Conservation (phyloP, 2,888 invertebrate species). For the Cerastis rubricosa region DNA sequence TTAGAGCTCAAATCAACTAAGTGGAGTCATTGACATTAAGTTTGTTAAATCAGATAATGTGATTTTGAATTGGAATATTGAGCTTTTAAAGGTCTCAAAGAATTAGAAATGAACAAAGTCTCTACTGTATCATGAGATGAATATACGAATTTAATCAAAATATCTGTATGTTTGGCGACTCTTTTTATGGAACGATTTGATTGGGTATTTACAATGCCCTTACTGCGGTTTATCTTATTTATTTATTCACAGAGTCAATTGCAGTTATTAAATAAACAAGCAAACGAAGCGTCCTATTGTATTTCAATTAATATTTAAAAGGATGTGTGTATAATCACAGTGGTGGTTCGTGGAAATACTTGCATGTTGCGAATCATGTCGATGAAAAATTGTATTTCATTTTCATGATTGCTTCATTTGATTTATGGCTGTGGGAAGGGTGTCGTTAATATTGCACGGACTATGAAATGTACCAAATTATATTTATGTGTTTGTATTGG, state of each 20-base stretch:
- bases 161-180: too few species aligned
- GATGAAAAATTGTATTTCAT: slow-evolving; percentile 59
- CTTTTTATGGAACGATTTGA: slow-evolving; percentile 15
- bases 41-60: slow-evolving; percentile 1
- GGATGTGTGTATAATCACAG: slow-evolving; percentile 23
- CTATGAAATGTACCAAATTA: slow-evolving; percentile 65
- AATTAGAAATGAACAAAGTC: background rate
- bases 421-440: slow-evolving; percentile 68
- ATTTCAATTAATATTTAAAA: slow-evolving; percentile 31
- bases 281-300: background rate
- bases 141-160: slow-evolving; percentile 3
- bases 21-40: slow-evolving; percentile 6
- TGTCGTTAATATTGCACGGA: slow-evolving; percentile 70
- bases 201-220: slow-evolving; percentile 1
- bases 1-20: background rate
- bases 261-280: slow-evolving; percentile 11
- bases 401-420: slow-evolving; percentile 67
- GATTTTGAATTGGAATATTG: slow-evolving; percentile 1
- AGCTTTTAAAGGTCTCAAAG: background rate
- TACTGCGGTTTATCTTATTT: slow-evolving; percentile 3
- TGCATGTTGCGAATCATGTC: slow-evolving; percentile 35
- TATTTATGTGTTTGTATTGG: slow-evolving; percentile 64
- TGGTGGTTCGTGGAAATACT: slow-evolving; percentile 24
- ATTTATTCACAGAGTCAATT: slow-evolving; percentile 17
- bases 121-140: background rate